These are phyloP conservation scores for Paradoxurus hermaphroditus DNA, from an alignment of 2,113 vertebrate genomes.

Conservation along the genomic window DNA sequence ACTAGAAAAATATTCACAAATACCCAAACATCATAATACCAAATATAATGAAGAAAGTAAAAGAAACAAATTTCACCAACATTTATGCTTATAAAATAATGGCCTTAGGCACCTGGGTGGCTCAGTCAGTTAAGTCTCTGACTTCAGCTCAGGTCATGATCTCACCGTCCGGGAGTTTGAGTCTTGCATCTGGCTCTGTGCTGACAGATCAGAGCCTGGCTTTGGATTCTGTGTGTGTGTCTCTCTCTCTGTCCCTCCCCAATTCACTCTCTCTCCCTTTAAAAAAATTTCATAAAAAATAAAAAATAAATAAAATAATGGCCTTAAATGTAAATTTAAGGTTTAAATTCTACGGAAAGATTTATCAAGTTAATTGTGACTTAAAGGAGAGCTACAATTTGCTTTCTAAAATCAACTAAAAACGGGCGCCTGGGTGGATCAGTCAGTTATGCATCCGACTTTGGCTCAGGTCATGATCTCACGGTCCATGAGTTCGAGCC, in stretches of 20 bases:
- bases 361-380: not conserved
- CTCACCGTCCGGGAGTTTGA: too few relatives aligned
- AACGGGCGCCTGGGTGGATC: not conserved
- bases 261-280: too few relatives aligned
- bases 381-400: not conserved
- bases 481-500: too few relatives aligned
- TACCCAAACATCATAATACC: not conserved
- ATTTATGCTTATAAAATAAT: not conserved
- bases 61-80: conserved; percentile 10
- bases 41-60: conserved; percentile 1
- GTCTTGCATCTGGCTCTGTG: too few relatives aligned
- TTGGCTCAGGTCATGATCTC: too few relatives aligned
- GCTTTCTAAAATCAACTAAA: not conserved
- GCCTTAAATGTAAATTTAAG: not conserved
- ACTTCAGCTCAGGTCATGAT: too few relatives aligned
- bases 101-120: not conserved
- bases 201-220: too few relatives aligned
- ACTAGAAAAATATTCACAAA: not conserved
- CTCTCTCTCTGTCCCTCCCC: too few relatives aligned
- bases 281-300: too few relatives aligned
- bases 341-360: not conserved
- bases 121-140: too few relatives aligned
- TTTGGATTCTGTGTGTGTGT: too few relatives aligned
- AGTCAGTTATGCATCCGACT: too few relatives aligned
- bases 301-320: not conserved